Conservation (phyloP, 2,888 invertebrate genomes). For the Stenichneumon culpator region DNA sequence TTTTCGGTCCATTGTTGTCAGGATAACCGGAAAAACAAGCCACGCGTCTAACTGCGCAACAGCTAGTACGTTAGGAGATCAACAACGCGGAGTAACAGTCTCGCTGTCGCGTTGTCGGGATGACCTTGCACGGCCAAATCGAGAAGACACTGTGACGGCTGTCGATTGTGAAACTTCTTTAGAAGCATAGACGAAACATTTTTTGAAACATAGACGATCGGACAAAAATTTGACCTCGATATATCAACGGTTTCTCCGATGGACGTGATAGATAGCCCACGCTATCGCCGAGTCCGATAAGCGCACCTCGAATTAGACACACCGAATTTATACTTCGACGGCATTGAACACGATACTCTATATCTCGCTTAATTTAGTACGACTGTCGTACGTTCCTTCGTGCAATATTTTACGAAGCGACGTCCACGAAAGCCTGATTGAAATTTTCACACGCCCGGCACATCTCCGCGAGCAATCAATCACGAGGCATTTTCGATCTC, state of each 20-base stretch:
- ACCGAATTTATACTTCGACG: background rate
- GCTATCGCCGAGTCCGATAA: slow-evolving; percentile 5
- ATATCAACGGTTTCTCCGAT: background rate
- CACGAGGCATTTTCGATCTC: too few relatives aligned
- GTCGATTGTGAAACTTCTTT: slow-evolving; percentile 40
- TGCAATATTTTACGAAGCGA: too few relatives aligned
- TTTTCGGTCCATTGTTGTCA: background rate
- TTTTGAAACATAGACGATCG: slow-evolving; percentile 11
- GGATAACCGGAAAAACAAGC: background rate
- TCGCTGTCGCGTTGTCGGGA: slow-evolving; percentile 20
- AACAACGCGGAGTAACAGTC: slow-evolving; percentile 3
- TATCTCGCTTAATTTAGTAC: background rate
- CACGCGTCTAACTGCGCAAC: slow-evolving; percentile 6
- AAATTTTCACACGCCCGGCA: too few relatives aligned
- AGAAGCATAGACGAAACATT: background rate
- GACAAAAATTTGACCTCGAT: slow-evolving; percentile 43
- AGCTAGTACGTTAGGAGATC: slow-evolving; percentile 17
- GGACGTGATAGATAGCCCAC: background rate
- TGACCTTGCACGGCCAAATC: slow-evolving; percentile 39
- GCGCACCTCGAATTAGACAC: background rate
- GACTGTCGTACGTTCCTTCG: too few relatives aligned
- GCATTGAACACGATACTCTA: background rate
- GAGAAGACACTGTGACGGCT: slow-evolving; percentile 34
- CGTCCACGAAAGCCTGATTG: too few relatives aligned
- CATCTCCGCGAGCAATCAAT: too few relatives aligned